phyloP scores from a whole-genome alignment of 2,113 vertebrate genomes.

The Poeciliopsis prolifica region DNA sequence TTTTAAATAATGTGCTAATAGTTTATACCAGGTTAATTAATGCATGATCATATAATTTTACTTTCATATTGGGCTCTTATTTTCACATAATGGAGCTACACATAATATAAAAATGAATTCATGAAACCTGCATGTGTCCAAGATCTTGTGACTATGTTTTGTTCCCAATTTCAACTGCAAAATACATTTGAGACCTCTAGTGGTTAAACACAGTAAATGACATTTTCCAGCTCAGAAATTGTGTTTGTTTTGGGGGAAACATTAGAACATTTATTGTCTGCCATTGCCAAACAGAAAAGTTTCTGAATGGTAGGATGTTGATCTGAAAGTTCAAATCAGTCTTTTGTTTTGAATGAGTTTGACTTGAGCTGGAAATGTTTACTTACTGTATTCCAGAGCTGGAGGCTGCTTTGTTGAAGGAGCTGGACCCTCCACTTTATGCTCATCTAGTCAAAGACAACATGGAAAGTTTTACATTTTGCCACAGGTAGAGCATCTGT shows the following conservation, averaged over 20 bases:
- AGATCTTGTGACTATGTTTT: not conserved
- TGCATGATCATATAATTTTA: too few relatives aligned
- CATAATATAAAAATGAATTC: not conserved
- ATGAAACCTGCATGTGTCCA: not conserved
- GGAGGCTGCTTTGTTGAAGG: constrained; percentile 79
- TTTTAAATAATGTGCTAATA: too few relatives aligned
- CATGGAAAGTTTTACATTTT: constrained; percentile 81
- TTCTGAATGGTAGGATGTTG: not conserved
- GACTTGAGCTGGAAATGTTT: not conserved
- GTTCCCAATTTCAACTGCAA: not conserved
- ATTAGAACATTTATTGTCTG: not conserved
- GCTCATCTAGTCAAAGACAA: constrained; percentile 76
- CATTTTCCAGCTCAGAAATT: not conserved
- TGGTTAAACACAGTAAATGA: constrained; percentile 13
- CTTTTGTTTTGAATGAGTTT: not conserved
- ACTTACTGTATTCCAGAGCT: constrained; percentile 69
- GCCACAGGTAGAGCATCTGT: constrained; percentile 75
- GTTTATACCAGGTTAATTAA: too few relatives aligned
- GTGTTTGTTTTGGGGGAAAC: not conserved
- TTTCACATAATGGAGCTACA: not conserved
- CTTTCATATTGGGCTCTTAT: too few relatives aligned
- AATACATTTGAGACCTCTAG: constrained; percentile 16
- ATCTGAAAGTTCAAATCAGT: not conserved
- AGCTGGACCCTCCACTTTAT: constrained; percentile 79
- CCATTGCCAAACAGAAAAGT: not conserved